phyloP scores from a whole-genome alignment of 2,113 vertebrate species.

The Nothoprocta pentlandii region DNA sequence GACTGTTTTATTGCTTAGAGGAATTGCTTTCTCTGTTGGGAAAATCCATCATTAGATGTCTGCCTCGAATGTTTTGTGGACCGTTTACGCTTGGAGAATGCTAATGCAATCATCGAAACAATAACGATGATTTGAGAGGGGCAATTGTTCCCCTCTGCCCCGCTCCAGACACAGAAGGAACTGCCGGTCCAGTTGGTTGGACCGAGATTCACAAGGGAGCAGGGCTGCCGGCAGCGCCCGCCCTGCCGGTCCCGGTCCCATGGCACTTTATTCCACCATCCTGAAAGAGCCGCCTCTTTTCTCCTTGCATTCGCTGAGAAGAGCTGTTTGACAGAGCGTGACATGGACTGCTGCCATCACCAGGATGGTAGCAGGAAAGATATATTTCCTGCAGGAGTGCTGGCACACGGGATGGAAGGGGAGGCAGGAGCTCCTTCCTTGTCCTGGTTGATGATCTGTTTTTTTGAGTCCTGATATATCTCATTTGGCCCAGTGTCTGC shows the following conservation, averaged over 20 bases:
- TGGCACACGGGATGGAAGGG: no score
- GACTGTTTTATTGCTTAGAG: slow-evolving; percentile 69
- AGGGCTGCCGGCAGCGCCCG: neutral
- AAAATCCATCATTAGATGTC: slow-evolving; percentile 65
- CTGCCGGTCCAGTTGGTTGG: neutral
- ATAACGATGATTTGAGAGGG: slow-evolving; percentile 43
- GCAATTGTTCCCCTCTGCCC: slow-evolving; percentile 62
- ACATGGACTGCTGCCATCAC: neutral
- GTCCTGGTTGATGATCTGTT: neutral
- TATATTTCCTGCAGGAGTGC: no score
- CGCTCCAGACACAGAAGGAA: slow-evolving; percentile 15
- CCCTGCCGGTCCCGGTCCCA: fast-evolving
- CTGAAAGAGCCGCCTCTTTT: neutral
- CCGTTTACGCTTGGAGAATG: slow-evolving; percentile 57
- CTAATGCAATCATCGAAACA: slow-evolving; percentile 59
- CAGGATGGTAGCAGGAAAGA: no score
- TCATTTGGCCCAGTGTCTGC: neutral
- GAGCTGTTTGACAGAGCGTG: neutral
- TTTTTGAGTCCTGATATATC: neutral
- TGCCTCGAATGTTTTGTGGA: slow-evolving; percentile 47
- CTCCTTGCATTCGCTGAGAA: fast-evolving
- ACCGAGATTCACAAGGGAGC: fast-evolving
- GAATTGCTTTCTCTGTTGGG: slow-evolving; percentile 65
- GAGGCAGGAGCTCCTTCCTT: neutral
- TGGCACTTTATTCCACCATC: neutral